Evolutionary conservation across 2,113 vertebrate genomes (phyloP).

Genomic region (Tylochromis polylepis): DNA sequence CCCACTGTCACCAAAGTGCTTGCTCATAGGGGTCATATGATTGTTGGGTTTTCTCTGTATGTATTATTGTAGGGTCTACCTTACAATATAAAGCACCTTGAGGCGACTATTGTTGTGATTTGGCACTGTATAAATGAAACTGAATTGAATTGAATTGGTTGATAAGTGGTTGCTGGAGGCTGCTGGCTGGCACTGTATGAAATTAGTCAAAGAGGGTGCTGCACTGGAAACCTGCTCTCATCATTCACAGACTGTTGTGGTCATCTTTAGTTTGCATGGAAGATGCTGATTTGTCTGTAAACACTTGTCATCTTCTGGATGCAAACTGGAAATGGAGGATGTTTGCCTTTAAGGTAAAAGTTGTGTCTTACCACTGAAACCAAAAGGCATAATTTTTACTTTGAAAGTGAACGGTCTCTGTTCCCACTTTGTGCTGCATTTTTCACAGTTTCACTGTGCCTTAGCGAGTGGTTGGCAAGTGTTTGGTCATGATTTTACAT

Average conservation of each 20-base stretch:
- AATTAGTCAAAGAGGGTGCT: background rate
- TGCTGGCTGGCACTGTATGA: background rate
- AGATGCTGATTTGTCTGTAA: accelerated
- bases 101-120: no score
- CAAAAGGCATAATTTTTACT: background rate
- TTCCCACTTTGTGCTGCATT: background rate
- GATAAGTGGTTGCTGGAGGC: background rate
- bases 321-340: no score
- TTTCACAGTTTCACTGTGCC: background rate
- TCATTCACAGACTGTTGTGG: background rate
- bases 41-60: no score
- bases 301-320: background rate
- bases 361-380: background rate
- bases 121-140: no score
- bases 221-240: background rate
- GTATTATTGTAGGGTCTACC: no score
- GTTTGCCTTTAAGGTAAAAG: background rate
- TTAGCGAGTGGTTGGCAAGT: accelerated
- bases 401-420: background rate
- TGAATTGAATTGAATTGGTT: no score
- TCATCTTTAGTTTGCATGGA: background rate
- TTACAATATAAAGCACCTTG: no score
- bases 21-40: no score
- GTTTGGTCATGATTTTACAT: background rate
- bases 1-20: no score